Evolutionary conservation across 2,113 vertebrate genomes (phyloP), one percentile per base, ranked within the genome.

Genomic region (Syngnathoides biaculeatus): DNA sequence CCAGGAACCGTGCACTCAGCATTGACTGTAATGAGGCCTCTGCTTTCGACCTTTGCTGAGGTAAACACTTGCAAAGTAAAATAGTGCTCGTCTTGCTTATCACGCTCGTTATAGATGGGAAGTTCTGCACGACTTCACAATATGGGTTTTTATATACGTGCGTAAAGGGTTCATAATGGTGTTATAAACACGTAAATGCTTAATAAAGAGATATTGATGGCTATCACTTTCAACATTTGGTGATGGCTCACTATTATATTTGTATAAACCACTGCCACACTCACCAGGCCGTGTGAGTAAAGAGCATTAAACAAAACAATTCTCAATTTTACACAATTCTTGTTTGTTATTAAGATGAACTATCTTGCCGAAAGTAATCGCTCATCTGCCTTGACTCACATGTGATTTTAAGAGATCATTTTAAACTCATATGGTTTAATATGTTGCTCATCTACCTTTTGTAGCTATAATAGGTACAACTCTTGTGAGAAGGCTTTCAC

Each of bases 11-110:
- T 79, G 78, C 68, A 80, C 79, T 85, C 79, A 86, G 78, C 79
- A 86, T 65, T 64, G 66, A 77, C 80, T 72, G 64, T 86, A 88
- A 90, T 88, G 80, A 89, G 82, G 81, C 72, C 73, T 86, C 83
- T 79, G 72, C 75, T 77, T 83, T 74, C 58, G 63, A 84, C 68
- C 69, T 80, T 64, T 85, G 82, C 86, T 83, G 80, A 80, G 72
- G 80, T 82, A 87, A 84, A 87, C 79, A 87, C 69, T 78, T 43
- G 50, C 15, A 12, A 11, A 22, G 26, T 13, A 85, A 81, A 78
- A 82, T 71, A 80, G 79, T 22, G 38, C 80, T 76, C 3, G 35
- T 80, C 72, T 60, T 78, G 68, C 73, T 70, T 79, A 84, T 84
- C 84, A 83, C 83, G 39, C 60, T 38, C 77, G 72, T 73, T 78